Evolutionary conservation across 1,140 invertebrate genomes (phyloP), one percentile per base, ranked within the genome.

Genomic region (Diachasmimorpha longicaudata): DNA sequence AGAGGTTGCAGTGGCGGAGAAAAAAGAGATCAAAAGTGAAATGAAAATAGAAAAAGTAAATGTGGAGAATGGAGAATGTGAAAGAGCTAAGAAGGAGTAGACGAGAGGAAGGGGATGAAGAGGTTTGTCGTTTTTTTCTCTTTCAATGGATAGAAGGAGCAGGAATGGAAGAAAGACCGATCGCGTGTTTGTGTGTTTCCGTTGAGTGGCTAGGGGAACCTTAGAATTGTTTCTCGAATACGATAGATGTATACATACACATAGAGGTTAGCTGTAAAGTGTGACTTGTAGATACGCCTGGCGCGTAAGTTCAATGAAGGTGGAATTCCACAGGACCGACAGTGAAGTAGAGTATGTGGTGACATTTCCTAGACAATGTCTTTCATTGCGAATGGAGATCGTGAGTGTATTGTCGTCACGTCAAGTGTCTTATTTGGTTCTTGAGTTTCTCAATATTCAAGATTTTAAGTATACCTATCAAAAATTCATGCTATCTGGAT

Each of bases 311-410:
- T 46, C 16, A 37, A 68, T 25, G n/a, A 36, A 31, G 48, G 48
- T 37, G 66, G 39, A 68, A 68, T 68, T 68, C 25, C 36, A 36
- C 14, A 6, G 48, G 48, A 16, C n/a, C 48, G 16, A 52, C 39
- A 42, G 6, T 42, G 66, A n/a, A 36, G 68, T 42, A 70, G 68
- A 52, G 48, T 52, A 52, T 70, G 68, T 37, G 16, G 42, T 70
- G 68, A 46, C 37, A 70, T 70, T 70, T 70, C 68, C 68, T 37
- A 70, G 42, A 44, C 14, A 70, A 70, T 70, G 68, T 67, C 63
- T 67, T 67, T 67, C 63, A 67, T 67, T 52, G 48, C 8, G n/a
- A 16, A 52, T 52, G 16, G 48, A 52, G 48, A 68, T 66, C 25
- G 58, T 68, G 36, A 68, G 66, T 68, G 36, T 36, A 36, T 19